Conservation (phyloP, 2,113 vertebrate species). For the Myanophis thanlyinensis region DNA sequence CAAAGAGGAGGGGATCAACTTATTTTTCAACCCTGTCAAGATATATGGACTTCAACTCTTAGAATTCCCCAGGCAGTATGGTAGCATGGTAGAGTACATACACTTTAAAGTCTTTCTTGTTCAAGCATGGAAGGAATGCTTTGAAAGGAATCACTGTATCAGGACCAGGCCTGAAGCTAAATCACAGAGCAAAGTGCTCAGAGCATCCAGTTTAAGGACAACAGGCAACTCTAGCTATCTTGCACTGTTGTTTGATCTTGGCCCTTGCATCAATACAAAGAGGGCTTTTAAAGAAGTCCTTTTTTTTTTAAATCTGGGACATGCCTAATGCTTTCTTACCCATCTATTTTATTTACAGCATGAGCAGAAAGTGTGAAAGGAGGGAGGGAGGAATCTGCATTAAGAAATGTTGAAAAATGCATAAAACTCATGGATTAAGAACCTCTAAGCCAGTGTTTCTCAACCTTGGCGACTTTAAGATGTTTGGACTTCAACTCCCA, state of each 20-base stretch:
- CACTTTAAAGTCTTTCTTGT: background rate
- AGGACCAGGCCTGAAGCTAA: background rate
- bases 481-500: no score
- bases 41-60: background rate
- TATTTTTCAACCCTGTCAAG: background rate
- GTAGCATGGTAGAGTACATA: background rate
- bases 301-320: background rate
- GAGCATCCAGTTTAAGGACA: background rate
- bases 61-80: background rate
- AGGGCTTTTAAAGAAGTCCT: background rate
- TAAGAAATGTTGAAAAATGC: background rate
- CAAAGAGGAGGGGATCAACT: no score
- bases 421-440: no score
- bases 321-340: background rate
- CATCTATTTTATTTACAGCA: background rate
- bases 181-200: background rate
- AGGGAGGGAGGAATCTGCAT: background rate
- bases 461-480: no score
- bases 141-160: background rate
- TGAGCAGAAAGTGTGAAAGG: no score
- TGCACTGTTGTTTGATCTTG: background rate
- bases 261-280: background rate
- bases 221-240: background rate
- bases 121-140: background rate
- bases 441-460: no score